Evolutionary conservation across 2,113 vertebrate genomes (phyloP).

Genomic region (Tachuris rubrigastra): DNA sequence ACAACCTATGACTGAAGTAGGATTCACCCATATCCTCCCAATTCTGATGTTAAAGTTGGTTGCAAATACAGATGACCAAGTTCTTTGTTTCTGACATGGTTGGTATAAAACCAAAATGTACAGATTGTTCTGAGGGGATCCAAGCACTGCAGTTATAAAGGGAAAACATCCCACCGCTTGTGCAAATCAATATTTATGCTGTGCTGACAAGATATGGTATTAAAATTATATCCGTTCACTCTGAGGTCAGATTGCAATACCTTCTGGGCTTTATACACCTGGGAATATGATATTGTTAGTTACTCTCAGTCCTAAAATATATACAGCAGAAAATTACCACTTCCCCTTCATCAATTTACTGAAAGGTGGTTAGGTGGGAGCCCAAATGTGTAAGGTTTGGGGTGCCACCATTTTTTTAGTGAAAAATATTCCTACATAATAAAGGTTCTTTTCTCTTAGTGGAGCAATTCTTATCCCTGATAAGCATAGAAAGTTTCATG

Average conservation of each 20-base stretch:
- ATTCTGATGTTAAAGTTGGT: not conserved
- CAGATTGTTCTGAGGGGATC: not conserved
- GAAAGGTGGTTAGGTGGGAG: not conserved
- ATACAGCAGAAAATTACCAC: rapidly evolving
- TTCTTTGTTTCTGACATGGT: not conserved
- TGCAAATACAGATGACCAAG: not conserved
- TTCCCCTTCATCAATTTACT: not conserved
- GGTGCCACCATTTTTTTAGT: not conserved
- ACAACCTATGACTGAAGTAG: not conserved
- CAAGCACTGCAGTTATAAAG: not conserved
- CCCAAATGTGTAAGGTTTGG: rapidly evolving
- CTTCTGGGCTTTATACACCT: not conserved
- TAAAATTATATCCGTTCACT: not conserved
- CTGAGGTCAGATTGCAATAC: not conserved
- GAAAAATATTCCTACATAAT: not conserved
- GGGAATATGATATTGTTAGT: not conserved
- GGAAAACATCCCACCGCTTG: not conserved
- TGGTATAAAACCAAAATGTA: not conserved
- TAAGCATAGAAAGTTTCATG: not conserved
- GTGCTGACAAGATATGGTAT: rapidly evolving
- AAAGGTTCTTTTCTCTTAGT: not conserved
- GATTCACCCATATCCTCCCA: not conserved
- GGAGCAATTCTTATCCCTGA: not conserved
- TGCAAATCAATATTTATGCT: not conserved
- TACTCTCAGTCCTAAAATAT: not conserved